These are phyloP conservation scores for Ormia ochracea DNA, from an alignment of 2,888 invertebrate species.

Conservation along the genomic window DNA sequence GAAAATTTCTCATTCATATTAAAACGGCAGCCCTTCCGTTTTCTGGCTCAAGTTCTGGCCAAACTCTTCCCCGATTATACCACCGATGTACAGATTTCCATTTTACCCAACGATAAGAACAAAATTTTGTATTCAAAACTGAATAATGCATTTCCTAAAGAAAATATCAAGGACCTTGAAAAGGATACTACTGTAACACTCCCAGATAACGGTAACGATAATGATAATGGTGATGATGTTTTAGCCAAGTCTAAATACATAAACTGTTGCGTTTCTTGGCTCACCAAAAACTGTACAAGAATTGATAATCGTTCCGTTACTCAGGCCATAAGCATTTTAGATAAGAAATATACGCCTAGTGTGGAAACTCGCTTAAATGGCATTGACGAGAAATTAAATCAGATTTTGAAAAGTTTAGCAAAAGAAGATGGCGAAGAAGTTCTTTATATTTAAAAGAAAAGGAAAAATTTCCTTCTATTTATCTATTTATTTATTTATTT, in stretches of 20 bases:
- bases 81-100: constrained; percentile 80
- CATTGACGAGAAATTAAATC: constrained; percentile 9
- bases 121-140: constrained; percentile 78
- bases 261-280: constrained; percentile 68
- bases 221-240: constrained; percentile 61
- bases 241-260: constrained; percentile 62
- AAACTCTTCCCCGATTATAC: constrained; percentile 83
- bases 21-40: constrained; percentile 68
- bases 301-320: constrained; percentile 81
- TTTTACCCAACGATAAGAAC: constrained; percentile 83
- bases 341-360: constrained; percentile 17
- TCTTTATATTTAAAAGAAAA: not conserved
- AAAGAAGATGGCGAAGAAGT: not conserved
- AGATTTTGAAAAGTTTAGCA: not conserved
- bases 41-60: constrained; percentile 78
- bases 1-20: constrained; percentile 63
- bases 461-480: not conserved
- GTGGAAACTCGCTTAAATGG: constrained; percentile 15
- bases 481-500: too few relatives aligned
- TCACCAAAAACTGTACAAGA: constrained; percentile 74
- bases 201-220: constrained; percentile 59
- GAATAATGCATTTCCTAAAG: not conserved
- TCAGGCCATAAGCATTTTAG: constrained; percentile 14
- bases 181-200: constrained; percentile 68
- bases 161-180: constrained; percentile 65